Percentiles rank a stretch among this genome's conserved stretches.
These are phyloP conservation scores for Suillia variegata DNA, from an alignment of 2,888 invertebrate genomes.

Conservation along the genomic window DNA sequence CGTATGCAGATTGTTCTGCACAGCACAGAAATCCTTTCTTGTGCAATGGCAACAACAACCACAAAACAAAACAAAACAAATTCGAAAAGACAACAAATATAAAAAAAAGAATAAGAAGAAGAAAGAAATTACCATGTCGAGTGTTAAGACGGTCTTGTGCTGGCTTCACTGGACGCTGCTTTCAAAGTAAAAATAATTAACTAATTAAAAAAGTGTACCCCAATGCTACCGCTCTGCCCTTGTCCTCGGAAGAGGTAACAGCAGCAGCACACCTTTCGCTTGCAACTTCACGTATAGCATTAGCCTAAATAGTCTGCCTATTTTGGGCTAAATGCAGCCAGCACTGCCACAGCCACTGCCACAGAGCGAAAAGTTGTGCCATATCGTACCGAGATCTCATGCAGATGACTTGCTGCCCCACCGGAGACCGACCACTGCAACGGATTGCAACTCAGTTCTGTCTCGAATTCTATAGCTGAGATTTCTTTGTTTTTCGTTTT, in stretches of 20 bases:
- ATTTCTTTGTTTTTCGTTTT: constrained; percentile 17
- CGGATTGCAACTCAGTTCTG: no score
- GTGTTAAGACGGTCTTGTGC: neutral
- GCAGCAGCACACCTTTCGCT: neutral
- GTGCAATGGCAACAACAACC: neutral
- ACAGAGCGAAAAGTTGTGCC: no score
- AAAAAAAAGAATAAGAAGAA: neutral
- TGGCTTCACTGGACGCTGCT: neutral
- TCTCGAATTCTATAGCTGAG: no score
- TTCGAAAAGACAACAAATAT: neutral
- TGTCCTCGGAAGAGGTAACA: no score
- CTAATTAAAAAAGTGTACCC: constrained; percentile 52
- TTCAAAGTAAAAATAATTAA: constrained; percentile 50
- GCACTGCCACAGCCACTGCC: neutral
- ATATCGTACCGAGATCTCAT: constrained; percentile 9
- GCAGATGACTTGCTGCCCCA: constrained; percentile 9
- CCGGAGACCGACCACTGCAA: neutral
- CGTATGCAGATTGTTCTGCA: constrained; percentile 50
- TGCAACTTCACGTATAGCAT: neutral
- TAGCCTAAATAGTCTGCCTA: constrained; percentile 12
- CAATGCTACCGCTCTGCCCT: neutral
- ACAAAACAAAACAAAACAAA: no score
- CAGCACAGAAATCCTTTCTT: constrained; percentile 21
- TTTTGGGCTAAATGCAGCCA: constrained; percentile 2
- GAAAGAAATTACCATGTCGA: neutral